Evolutionary conservation across 1,140 invertebrate species (phyloP), one percentile per base, ranked within the genome.

Genomic region (Coboldia fuscipes): DNA sequence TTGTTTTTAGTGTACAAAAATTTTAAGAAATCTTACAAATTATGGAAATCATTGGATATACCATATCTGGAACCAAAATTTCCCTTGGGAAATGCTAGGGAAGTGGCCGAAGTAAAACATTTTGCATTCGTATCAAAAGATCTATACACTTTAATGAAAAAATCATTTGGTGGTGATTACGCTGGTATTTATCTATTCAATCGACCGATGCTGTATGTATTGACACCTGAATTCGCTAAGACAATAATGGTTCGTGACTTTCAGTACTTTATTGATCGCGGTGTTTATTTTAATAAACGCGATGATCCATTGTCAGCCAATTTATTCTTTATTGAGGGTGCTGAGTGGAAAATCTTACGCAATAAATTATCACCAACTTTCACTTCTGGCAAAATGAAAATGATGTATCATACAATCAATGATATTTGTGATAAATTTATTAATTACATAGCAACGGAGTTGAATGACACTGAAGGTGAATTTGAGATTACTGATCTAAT

Each of bases 321-420:
- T 35, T 26, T 47, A 7, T 42, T 44, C 27, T 28, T 32, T n/a
- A 19, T 42, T 19, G 37, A 45, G 34, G 51, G 42, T 12, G 8
- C 22, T 15, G 37, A 47, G 30, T 69, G 66, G 66, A 58, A 56
- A 41, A 38, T 50, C 13, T 42, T 66, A 2, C 48, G 66, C 31
- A 46, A 35, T 8, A 53, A 54, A 28, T 45, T 68, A 13, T 56
- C 55, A 0, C 61, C 61, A 7, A 47, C 63, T 4, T 67, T 68
- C 38, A 60, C 61, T 0, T 51, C 59, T 6, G 56, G 51, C 1
- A 66, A 65, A 42, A 45, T 68, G 13, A 66, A 58, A 41, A 48
- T 45, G n/a, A 63, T 66, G 56, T 41, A 51, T n/a, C 36, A 44
- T 28, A 38, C 45, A 1, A 38, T 58, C 10, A 35, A 29, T 2